Evolutionary conservation across 2,888 invertebrate species (phyloP).

Genomic region (Plebejus argus): DNA sequence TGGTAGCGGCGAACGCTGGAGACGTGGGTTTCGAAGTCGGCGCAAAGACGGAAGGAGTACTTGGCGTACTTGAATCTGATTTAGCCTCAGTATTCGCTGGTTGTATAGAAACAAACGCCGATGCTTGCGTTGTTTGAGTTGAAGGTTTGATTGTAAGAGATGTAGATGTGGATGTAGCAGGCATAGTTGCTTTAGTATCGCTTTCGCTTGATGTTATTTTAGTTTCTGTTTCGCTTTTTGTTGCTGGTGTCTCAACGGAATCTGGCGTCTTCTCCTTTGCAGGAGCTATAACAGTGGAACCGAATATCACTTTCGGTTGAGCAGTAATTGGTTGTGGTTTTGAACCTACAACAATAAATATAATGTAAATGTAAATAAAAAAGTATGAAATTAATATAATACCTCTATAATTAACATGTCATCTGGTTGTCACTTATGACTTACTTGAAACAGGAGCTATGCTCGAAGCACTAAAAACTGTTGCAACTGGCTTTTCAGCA

Average conservation of each 20-base stretch:
- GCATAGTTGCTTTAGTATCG: background rate
- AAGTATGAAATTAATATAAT: background rate
- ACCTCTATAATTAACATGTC: background rate
- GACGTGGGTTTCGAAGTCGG: slow-evolving; percentile 29
- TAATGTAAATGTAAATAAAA: background rate
- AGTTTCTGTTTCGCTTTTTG: slow-evolving; percentile 32
- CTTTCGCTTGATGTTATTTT: slow-evolving; percentile 25
- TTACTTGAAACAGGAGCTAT: slow-evolving; percentile 40
- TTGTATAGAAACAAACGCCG: slow-evolving; percentile 22
- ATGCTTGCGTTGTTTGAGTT: slow-evolving; percentile 17
- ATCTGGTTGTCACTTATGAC: background rate
- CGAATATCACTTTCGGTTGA: slow-evolving; percentile 9
- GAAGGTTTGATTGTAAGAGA: slow-evolving; percentile 23
- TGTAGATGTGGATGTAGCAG: slow-evolving; percentile 20
- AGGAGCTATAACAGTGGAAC: slow-evolving; percentile 7
- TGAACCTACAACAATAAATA: slow-evolving; percentile 29
- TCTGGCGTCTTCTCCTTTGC: slow-evolving; percentile 6
- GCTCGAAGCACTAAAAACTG: slow-evolving; percentile 45
- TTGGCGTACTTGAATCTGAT: slow-evolving; percentile 25
- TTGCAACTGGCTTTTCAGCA: slow-evolving; percentile 37
- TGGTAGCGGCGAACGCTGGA: slow-evolving; percentile 40
- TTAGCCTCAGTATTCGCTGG: slow-evolving; percentile 20
- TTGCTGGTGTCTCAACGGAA: background rate
- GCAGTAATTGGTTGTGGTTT: slow-evolving; percentile 31
- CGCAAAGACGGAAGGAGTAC: slow-evolving; percentile 18